phyloP scores from a whole-genome alignment of 1,140 invertebrate genomes.

The Drosophila malerkotliana region DNA sequence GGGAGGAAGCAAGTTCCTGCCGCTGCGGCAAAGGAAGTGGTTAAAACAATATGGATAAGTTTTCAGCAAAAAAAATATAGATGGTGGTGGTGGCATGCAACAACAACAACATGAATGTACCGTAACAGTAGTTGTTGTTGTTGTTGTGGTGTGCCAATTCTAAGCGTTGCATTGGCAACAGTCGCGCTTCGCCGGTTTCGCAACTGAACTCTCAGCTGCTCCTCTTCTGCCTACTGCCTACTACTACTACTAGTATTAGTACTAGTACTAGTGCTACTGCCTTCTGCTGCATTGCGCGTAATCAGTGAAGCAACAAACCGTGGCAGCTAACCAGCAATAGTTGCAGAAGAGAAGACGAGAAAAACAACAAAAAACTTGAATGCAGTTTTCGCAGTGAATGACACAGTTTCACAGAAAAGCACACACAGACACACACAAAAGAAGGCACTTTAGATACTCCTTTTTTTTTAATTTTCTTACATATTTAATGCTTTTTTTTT shows the following conservation, averaged over 20 bases:
- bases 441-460: constrained; percentile 8
- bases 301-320: constrained; percentile 82
- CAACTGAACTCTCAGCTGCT: constrained; percentile 58
- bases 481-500: constrained; percentile 12
- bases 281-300: constrained; percentile 75
- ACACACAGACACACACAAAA: constrained; percentile 43
- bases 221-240: constrained; percentile 28
- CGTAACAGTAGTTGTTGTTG: constrained; percentile 67
- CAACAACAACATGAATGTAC: constrained; percentile 49
- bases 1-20: constrained; percentile 52
- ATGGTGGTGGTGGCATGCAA: constrained; percentile 24
- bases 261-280: constrained; percentile 30
- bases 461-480: constrained; percentile 11
- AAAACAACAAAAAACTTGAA: constrained; percentile 69
- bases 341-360: constrained; percentile 49
- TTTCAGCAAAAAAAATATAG: constrained; percentile 18
- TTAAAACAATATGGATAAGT: constrained; percentile 59
- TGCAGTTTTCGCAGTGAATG: constrained; percentile 72
- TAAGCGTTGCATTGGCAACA: constrained; percentile 80
- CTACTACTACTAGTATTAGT: constrained; percentile 17
- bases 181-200: constrained; percentile 81
- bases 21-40: constrained; percentile 72
- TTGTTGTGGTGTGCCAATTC: constrained; percentile 74
- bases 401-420: constrained; percentile 67
- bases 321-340: constrained; percentile 61